These are phyloP conservation scores for Platysteira castanea DNA, from an alignment of 2,113 vertebrate species.

Conservation along the genomic window DNA sequence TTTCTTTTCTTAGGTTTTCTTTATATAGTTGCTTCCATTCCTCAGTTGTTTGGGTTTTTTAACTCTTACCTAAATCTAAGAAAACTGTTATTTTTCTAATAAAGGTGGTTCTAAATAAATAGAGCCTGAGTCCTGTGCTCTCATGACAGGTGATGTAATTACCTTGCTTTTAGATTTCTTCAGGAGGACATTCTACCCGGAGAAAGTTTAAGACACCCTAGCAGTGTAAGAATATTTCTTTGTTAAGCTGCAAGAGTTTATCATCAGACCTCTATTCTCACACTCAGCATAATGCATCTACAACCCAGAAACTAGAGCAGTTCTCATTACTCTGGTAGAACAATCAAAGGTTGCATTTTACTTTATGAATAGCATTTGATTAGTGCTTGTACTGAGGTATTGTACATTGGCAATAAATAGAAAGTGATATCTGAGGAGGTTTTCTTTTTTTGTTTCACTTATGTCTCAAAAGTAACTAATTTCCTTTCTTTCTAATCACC, in stretches of 20 bases:
- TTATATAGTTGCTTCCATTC: background rate
- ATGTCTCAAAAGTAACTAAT: background rate
- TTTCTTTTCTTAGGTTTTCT: background rate
- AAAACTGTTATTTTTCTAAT: background rate
- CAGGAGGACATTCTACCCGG: fast-evolving
- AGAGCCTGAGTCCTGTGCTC: background rate
- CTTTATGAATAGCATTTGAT: background rate
- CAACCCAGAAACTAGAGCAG: background rate
- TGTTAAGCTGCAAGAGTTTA: background rate
- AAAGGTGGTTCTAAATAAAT: background rate
- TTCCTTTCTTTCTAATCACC: background rate
- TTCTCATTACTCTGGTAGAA: background rate
- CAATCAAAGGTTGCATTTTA: background rate
- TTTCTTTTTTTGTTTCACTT: background rate
- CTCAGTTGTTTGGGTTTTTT: background rate
- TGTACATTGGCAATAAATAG: background rate
- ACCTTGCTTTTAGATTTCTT: background rate
- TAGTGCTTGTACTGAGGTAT: background rate
- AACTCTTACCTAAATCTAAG: background rate
- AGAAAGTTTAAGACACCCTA: background rate
- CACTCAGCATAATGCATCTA: background rate
- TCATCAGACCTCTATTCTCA: background rate
- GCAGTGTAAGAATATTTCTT: background rate
- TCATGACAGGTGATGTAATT: background rate
- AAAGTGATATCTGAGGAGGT: background rate